A percentile compares a stretch with the other conserved stretches of the same genome.
These are phyloP conservation scores for Sylvia borin DNA, from an alignment of 2,797 vertebrate genomes.

Conservation along the genomic window DNA sequence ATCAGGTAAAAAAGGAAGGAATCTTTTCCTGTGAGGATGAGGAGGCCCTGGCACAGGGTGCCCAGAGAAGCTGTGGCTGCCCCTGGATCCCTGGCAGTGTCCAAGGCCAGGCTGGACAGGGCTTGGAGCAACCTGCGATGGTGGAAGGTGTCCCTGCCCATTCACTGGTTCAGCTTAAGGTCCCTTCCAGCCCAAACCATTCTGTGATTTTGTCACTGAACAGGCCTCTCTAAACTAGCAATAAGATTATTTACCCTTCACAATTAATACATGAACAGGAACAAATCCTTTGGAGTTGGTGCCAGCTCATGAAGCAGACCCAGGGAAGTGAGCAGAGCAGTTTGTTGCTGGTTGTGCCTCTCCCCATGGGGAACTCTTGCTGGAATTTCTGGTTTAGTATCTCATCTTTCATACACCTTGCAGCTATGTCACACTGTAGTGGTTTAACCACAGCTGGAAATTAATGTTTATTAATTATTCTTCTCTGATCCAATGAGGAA, in stretches of 20 bases:
- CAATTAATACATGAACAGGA: background rate
- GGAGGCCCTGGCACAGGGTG: fast-evolving
- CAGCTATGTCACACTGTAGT: background rate
- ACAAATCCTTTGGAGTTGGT: background rate
- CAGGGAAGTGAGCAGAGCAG: background rate
- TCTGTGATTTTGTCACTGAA: background rate
- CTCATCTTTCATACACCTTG: background rate
- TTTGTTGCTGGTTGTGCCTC: background rate
- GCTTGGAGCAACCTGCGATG: fast-evolving
- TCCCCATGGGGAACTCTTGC: background rate
- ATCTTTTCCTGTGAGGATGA: background rate
- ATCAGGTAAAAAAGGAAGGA: background rate
- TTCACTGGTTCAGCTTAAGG: background rate
- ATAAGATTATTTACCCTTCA: background rate
- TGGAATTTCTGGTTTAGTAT: background rate
- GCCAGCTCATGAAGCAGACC: background rate
- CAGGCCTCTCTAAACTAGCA: background rate
- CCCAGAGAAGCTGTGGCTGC: background rate
- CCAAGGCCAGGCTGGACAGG: fast-evolving
- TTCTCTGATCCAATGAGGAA: background rate
- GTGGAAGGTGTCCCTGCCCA: background rate
- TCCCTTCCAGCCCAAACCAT: background rate
- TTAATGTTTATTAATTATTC: background rate
- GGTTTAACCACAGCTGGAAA: background rate
- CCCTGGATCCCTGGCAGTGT: background rate